Evolutionary conservation across 2,797 vertebrate species (phyloP).

Genomic region (Intellagama lesueurii): DNA sequence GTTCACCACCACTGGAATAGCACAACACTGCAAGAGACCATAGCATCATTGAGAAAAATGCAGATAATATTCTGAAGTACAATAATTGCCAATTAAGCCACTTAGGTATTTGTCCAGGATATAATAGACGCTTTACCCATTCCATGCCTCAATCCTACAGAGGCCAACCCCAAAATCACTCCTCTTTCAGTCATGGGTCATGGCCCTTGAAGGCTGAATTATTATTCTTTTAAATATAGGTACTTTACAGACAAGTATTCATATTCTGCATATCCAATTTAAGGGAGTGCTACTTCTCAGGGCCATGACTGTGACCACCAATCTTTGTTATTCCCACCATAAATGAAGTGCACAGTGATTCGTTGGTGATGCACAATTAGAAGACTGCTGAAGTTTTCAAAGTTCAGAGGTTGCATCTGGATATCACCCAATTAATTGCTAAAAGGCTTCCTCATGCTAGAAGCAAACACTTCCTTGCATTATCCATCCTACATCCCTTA

Average conservation of each 20-base stretch:
- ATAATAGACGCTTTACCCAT: not conserved
- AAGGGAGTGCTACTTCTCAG: not conserved
- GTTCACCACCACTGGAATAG: not conserved
- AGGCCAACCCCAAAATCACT: not conserved
- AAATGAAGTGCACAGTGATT: constrained; percentile 50
- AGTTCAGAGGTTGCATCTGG: constrained; percentile 37
- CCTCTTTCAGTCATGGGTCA: too few species aligned
- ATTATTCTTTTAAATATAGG: not conserved
- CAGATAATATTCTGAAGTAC: not conserved
- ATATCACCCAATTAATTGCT: constrained; percentile 22
- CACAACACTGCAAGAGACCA: not conserved
- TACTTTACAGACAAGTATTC: not conserved
- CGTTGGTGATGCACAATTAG: constrained; percentile 41
- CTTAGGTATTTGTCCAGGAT: not conserved
- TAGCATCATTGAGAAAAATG: not conserved
- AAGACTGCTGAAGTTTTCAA: constrained; percentile 46
- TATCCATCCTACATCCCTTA: constrained; percentile 36
- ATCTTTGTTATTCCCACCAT: constrained; percentile 1
- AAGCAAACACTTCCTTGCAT: constrained; percentile 23
- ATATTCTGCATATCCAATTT: not conserved
- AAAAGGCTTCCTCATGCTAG: not conserved
- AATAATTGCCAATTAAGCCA: constrained; percentile 1
- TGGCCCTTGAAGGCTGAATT: too few species aligned
- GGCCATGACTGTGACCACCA: constrained; percentile 28
- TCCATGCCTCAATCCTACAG: not conserved